phyloP scores from a whole-genome alignment of 1,140 invertebrate species.

The Calycopis cecrops region DNA sequence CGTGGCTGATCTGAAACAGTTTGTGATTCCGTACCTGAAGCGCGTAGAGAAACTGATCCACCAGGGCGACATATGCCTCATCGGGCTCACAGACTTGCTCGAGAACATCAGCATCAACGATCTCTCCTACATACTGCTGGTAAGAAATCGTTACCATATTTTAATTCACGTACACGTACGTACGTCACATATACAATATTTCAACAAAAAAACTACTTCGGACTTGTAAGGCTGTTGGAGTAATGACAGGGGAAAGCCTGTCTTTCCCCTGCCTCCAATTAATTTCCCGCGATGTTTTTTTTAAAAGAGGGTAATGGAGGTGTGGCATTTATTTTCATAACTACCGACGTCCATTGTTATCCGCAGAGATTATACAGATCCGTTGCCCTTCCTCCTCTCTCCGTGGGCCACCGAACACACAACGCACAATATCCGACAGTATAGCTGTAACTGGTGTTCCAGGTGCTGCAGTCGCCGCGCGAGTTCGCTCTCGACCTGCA shows the following conservation, averaged over 20 bases:
- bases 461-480: slow-evolving; percentile 50
- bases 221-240: background rate
- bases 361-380: too few relatives aligned
- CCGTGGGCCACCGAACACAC: background rate
- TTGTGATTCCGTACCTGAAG: slow-evolving; percentile 54
- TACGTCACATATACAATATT: too few relatives aligned
- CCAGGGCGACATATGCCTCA: slow-evolving; percentile 23
- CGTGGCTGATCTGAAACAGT: slow-evolving; percentile 50
- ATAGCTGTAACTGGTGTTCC: background rate
- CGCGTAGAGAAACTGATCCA: slow-evolving; percentile 39
- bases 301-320: too few relatives aligned
- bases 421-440: background rate
- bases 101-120: slow-evolving; percentile 51
- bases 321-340: too few relatives aligned
- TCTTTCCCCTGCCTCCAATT: too few relatives aligned
- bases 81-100: slow-evolving; percentile 45
- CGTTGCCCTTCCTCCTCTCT: too few relatives aligned
- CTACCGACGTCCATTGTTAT: too few relatives aligned
- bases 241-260: too few relatives aligned
- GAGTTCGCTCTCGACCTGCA: slow-evolving; percentile 51
- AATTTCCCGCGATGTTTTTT: too few relatives aligned
- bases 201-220: background rate
- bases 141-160: slow-evolving; percentile 28
- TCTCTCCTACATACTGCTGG: slow-evolving; percentile 48
- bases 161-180: background rate